A percentile compares a stretch with the other conserved stretches of the same genome.
phyloP scores from a whole-genome alignment of 2,113 vertebrate species.

The Lepisosteus oculatus region DNA sequence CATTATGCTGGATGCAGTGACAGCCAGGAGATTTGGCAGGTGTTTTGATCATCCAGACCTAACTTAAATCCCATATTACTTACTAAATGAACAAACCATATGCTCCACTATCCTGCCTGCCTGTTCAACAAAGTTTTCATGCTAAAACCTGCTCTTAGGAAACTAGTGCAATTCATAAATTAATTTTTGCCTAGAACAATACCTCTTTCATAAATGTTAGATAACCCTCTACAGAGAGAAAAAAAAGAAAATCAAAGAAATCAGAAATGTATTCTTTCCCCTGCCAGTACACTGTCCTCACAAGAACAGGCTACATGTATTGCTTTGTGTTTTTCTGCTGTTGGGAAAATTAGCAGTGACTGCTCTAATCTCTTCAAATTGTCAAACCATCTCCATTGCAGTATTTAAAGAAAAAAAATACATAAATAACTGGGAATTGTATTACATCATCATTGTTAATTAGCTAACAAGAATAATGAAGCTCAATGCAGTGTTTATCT shows the following conservation, averaged over 20 bases:
- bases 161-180: neutral
- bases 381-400: too few relatives aligned
- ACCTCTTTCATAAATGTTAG: neutral
- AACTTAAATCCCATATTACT: slow-evolving; percentile 22
- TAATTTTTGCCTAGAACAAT: neutral
- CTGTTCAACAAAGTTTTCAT: neutral
- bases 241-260: neutral
- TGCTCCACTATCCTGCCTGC: slow-evolving; percentile 7
- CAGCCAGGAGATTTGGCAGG: slow-evolving; percentile 33
- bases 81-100: slow-evolving; percentile 32
- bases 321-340: too few relatives aligned
- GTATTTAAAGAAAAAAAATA: too few relatives aligned
- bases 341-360: too few relatives aligned
- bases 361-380: too few relatives aligned
- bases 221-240: neutral
- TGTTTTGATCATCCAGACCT: slow-evolving; percentile 29
- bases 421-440: too few relatives aligned
- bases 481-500: too few relatives aligned
- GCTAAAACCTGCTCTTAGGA: neutral
- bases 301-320: too few relatives aligned
- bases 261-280: neutral
- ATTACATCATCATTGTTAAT: too few relatives aligned
- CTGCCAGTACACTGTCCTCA: neutral
- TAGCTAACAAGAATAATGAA: too few relatives aligned
- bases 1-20: slow-evolving; percentile 17